Conservation (phyloP, 2,113 vertebrate genomes). For the Triplophysa rosa region DNA sequence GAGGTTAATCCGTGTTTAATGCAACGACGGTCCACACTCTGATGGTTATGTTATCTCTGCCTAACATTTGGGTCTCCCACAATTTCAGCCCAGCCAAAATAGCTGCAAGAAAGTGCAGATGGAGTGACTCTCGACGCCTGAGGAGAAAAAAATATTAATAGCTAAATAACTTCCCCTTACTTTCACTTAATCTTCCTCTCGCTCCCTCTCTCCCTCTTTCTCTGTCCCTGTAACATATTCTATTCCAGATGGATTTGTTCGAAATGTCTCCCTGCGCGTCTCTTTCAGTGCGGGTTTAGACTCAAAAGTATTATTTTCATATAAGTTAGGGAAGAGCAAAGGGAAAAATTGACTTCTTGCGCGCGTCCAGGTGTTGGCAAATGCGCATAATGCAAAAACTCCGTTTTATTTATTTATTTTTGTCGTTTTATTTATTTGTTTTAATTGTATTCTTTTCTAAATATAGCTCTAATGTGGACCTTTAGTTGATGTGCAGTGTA, state of each 20-base stretch:
- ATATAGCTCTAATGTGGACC: no score
- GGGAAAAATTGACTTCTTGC: not conserved
- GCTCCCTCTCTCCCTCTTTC: not conserved
- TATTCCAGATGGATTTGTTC: conserved; percentile 97
- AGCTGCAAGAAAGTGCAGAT: conserved; percentile 92
- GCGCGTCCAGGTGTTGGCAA: not conserved
- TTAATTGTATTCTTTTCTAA: not conserved
- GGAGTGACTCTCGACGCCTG: conserved; percentile 91
- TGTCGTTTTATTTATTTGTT: not conserved
- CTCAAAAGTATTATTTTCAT: conserved; percentile 85
- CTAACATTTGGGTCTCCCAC: conserved; percentile 98
- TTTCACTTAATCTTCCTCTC: conserved; percentile 89
- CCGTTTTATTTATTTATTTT: not conserved
- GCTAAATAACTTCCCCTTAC: conserved; percentile 99
- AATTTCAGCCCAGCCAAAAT: conserved; percentile 95
- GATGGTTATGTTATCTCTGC: conserved; percentile 96
- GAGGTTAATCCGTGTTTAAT: conserved; percentile 99
- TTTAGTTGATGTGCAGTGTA: conserved; percentile 45
- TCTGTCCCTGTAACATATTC: conserved; percentile 69
- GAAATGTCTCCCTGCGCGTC: conserved; percentile 86
- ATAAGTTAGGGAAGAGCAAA: conserved; percentile 34
- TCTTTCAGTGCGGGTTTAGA: conserved; percentile 84
- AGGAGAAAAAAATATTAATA: conserved; percentile 99
- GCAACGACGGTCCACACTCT: conserved; percentile 88
- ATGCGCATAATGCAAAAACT: not conserved